Evolutionary conservation across 2,888 invertebrate genomes (phyloP), one percentile per base, ranked within the genome.

Genomic region (Aspidiotus destructor): DNA sequence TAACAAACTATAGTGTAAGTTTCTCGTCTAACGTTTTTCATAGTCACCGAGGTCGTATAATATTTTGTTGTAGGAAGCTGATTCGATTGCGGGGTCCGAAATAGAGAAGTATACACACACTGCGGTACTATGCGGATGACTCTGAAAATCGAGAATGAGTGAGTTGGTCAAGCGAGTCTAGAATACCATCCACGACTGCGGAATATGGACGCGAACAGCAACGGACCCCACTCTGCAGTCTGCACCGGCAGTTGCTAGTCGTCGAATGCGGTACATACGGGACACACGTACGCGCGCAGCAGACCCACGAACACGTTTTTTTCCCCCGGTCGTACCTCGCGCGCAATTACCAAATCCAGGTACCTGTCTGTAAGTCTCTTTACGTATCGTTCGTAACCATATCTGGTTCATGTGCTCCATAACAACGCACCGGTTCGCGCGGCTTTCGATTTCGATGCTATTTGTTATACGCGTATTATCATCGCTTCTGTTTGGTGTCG

Each of bases 361-460:
- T 67, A 67, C 67, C 67, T 67, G 67, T 67, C 65, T 65, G 67
- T 58, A 67, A 67, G 58, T 67, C 67, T 52, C 64, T 42, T 64
- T 57, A 55, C 55, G 64, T 54, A 55, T 54, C 28, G 16, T 15
- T 54, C 57, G 67, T 67, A 67, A 67, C 67, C 67, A 67, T 67
- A 67, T 67, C 67, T 67, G 67, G 67, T 67, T 67, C 67, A 67
- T 41, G 67, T 67, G 17, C 60, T 58, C 58, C 16, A 55, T 52
- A 42, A 28, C 57, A 44, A 16, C 13, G 42, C 40, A 15, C 61
- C 57, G 44, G 42, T 65, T 15, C 55, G 67, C 64, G 64, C 17
- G 55, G 67, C 57, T 64, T 64, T 67, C 60, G 60, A 44, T 67
- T 67, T 67, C 67, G 58, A 60, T 62, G 17, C 48, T 48, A 52